phyloP scores from a whole-genome alignment of 2,113 vertebrate species.

The Neodon shergylaensis region DNA sequence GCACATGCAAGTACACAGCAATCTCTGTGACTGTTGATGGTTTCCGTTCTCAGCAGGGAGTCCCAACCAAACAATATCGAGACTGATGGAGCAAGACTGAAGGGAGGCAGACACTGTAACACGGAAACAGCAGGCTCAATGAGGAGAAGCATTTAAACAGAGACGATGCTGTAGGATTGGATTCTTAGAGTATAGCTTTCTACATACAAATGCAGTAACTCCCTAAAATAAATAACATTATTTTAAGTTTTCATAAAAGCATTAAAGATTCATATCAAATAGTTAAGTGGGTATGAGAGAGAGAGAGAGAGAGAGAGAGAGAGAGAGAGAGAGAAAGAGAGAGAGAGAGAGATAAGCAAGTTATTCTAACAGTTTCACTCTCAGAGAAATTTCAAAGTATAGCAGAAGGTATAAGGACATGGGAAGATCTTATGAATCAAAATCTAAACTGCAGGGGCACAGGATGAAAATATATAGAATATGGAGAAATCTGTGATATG shows the following conservation, averaged over 20 bases:
- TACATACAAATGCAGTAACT: neutral
- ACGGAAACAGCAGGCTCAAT: slow-evolving; percentile 24
- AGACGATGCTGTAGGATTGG: neutral
- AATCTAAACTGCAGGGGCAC: neutral
- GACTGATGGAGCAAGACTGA: slow-evolving; percentile 42
- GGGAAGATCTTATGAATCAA: neutral
- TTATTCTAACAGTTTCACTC: neutral
- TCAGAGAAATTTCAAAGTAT: neutral
- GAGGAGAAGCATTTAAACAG: slow-evolving; percentile 17
- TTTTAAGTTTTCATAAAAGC: neutral
- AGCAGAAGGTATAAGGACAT: neutral
- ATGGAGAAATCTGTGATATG: neutral
- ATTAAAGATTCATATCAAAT: neutral
- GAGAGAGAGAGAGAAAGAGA: neutral
- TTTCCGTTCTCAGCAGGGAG: slow-evolving; percentile 40
- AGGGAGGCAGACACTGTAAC: neutral
- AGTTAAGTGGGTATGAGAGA: neutral
- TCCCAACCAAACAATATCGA: slow-evolving; percentile 16
- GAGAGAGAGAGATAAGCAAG: neutral
- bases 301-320: neutral
- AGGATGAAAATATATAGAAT: neutral
- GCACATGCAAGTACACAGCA: neutral
- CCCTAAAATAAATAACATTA: neutral
- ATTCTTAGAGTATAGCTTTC: slow-evolving; percentile 8
- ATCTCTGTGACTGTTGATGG: neutral